Evolutionary conservation across 1,140 invertebrate species (phyloP).

Genomic region (Formica selysi): DNA sequence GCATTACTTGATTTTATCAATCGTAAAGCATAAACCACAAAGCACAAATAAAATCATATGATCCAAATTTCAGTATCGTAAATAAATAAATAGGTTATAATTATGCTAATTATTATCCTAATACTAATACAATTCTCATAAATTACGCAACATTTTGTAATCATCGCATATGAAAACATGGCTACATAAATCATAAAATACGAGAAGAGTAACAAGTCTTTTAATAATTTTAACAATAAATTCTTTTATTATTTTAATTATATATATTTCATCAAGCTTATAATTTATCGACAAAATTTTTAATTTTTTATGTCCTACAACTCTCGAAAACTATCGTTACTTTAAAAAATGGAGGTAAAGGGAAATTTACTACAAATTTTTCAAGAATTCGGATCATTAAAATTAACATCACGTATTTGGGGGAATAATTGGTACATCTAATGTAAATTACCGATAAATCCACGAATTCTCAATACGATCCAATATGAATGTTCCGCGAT

Average conservation of each 20-base stretch:
- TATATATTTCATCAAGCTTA: not conserved
- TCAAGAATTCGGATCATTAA: not conserved
- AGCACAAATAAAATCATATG: not conserved
- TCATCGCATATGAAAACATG: not conserved
- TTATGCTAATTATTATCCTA: not conserved
- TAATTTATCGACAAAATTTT: not conserved
- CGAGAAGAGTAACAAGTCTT: not conserved
- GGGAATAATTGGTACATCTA: not conserved
- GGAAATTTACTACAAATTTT: not conserved
- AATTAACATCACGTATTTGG: constrained; percentile 2
- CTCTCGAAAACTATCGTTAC: not conserved
- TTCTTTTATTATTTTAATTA: not conserved
- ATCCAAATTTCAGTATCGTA: not conserved
- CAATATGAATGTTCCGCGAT: not conserved
- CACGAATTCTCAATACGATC: not conserved
- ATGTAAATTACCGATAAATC: constrained; percentile 29
- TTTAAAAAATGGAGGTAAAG: not conserved
- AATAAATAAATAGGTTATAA: not conserved
- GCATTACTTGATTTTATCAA: not conserved
- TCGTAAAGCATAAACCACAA: no score
- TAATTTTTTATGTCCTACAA: not conserved
- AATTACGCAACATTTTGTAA: constrained; percentile 40
- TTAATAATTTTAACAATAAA: constrained; percentile 14
- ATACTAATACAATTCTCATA: constrained; percentile 22
- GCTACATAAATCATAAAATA: constrained; percentile 32